Conservation (phyloP, 1,140 invertebrate genomes). For the Conus ventricosus region DNA sequence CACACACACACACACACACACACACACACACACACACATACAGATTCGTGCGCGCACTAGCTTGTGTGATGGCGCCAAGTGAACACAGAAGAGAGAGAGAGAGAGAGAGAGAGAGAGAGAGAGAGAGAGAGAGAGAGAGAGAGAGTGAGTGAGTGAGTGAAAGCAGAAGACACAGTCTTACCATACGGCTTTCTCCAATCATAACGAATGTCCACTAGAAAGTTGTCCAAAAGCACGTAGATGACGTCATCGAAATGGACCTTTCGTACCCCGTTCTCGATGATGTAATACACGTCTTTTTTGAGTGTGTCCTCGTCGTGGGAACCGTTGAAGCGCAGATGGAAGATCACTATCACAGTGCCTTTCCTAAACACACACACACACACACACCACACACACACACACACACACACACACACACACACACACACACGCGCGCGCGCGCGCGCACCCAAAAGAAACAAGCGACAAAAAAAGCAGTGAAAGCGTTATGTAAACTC, state of each 20-base stretch:
- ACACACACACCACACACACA: no score
- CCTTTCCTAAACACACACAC: conserved; percentile 26
- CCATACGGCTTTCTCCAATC: conserved; percentile 37
- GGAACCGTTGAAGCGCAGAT: conserved; percentile 33
- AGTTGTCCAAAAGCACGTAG: conserved; percentile 26
- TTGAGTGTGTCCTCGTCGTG: conserved; percentile 14
- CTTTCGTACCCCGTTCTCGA: conserved; percentile 25
- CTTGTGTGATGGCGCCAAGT: no score
- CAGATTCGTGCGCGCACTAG: no score
- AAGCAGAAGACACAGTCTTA: conserved; percentile 1
- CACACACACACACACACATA: no score
- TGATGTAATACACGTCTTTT: conserved; percentile 30
- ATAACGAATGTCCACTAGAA: conserved; percentile 38
- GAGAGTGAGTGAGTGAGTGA: background rate
- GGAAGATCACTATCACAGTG: conserved; percentile 32
- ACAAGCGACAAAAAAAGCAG: no score
- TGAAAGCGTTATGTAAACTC: background rate
- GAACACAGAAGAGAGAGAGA: background rate
- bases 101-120: conserved; percentile 16
- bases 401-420: no score
- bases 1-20: no score
- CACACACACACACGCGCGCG: no score
- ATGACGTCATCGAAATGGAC: conserved; percentile 28
- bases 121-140: conserved; percentile 16
- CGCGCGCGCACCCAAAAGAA: no score